These are phyloP conservation scores for Leptarthrus brevirostris DNA, from an alignment of 2,888 invertebrate genomes.

Conservation along the genomic window DNA sequence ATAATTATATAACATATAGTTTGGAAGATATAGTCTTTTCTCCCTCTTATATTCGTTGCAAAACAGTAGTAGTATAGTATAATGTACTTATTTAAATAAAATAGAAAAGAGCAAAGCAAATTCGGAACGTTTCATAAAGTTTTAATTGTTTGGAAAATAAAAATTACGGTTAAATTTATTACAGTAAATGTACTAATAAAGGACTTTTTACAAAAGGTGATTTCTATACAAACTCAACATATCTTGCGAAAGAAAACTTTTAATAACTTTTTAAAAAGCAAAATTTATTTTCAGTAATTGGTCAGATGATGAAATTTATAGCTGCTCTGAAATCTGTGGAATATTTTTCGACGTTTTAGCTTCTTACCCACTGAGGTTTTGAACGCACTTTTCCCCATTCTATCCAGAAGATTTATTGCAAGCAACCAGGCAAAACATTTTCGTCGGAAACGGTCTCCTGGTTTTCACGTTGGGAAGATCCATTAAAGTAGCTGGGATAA, in stretches of 20 bases:
- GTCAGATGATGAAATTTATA: constrained; percentile 27
- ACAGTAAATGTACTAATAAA: background rate
- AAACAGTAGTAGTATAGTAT: too few species aligned
- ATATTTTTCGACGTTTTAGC: constrained; percentile 20
- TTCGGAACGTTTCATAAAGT: too few species aligned
- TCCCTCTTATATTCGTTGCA: too few species aligned
- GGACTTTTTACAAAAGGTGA: constrained; percentile 11
- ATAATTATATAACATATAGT: too few species aligned
- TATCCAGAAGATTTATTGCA: constrained; percentile 16
- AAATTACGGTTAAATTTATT: background rate
- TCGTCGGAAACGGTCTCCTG: background rate
- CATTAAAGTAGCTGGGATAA: constrained; percentile 16
- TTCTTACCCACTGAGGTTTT: background rate
- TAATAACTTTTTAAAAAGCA: constrained; percentile 10
- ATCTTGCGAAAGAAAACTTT: constrained; percentile 15
- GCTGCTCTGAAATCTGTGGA: constrained; percentile 3
- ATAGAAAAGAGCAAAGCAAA: too few species aligned
- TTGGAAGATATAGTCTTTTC: too few species aligned
- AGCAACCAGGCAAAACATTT: constrained; percentile 11
- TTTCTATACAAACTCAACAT: constrained; percentile 11
- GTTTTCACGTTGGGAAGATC: background rate
- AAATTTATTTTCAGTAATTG: constrained; percentile 24
- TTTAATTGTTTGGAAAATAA: too few species aligned
- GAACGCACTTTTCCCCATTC: constrained; percentile 22
- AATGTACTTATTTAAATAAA: too few species aligned